phyloP scores from a whole-genome alignment of 2,888 invertebrate genomes.

The Caenorhabditis japonica region DNA sequence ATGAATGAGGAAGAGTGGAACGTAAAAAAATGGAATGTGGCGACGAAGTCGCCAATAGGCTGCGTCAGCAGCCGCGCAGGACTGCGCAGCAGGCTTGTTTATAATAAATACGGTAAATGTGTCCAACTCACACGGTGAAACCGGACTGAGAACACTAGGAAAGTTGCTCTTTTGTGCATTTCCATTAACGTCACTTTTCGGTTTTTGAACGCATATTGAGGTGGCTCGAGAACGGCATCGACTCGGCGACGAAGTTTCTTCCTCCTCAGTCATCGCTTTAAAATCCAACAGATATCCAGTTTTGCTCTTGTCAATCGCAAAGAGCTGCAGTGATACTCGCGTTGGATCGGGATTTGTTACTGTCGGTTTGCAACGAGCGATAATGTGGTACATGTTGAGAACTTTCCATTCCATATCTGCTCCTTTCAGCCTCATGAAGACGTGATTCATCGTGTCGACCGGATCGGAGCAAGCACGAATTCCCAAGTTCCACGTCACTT shows the following conservation, averaged over 20 bases:
- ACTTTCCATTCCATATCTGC: slow-evolving; percentile 98
- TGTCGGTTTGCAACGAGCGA: slow-evolving; percentile 89
- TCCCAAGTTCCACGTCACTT: slow-evolving; percentile 90
- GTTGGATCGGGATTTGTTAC: slow-evolving; percentile 51
- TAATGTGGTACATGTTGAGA: slow-evolving; percentile 92
- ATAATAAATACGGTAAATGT: neutral
- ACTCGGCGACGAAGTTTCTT: slow-evolving; percentile 60
- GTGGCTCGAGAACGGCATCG: slow-evolving; percentile 74
- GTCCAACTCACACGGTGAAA: slow-evolving; percentile 5
- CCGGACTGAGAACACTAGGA: neutral
- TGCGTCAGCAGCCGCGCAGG: no score
- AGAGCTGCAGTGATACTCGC: slow-evolving; percentile 97
- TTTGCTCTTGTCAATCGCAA: slow-evolving; percentile 86
- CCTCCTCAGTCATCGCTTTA: slow-evolving; percentile 84
- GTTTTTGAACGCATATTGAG: slow-evolving; percentile 62
- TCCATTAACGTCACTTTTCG: slow-evolving; percentile 23
- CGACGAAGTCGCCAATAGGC: no score
- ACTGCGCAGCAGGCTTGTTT: no score
- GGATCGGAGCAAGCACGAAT: slow-evolving; percentile 86
- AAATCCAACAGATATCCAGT: slow-evolving; percentile 97
- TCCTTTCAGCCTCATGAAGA: slow-evolving; percentile 96
- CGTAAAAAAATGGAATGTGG: no score
- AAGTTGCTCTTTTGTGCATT: neutral
- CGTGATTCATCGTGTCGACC: slow-evolving; percentile 78
- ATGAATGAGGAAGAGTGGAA: no score